Conservation (phyloP, 2,888 invertebrate species). For the Philaethria dido region DNA sequence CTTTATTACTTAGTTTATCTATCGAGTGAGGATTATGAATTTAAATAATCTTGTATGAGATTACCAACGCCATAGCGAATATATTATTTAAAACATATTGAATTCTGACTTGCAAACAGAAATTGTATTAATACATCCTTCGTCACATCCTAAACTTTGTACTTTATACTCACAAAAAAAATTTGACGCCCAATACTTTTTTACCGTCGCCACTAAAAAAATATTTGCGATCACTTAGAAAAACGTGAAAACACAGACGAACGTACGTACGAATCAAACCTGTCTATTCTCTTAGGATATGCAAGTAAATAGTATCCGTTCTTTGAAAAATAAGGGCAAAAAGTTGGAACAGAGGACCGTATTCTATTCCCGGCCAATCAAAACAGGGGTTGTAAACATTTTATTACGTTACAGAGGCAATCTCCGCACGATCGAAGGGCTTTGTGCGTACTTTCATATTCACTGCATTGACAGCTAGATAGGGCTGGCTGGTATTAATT, state of each 20-base stretch:
- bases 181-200: not conserved
- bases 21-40: no score
- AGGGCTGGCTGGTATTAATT: slow-evolving; percentile 29
- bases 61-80: no score
- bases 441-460: slow-evolving; percentile 65
- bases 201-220: not conserved
- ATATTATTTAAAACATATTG: no score
- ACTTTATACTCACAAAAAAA: not conserved
- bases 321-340: slow-evolving; percentile 28
- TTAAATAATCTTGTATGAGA: no score
- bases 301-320: slow-evolving; percentile 27
- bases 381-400: slow-evolving; percentile 49
- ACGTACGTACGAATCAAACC: not conserved
- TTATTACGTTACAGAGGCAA: slow-evolving; percentile 56
- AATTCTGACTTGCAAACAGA: no score
- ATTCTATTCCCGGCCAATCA: slow-evolving; percentile 38
- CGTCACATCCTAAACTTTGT: not conserved
- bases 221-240: not conserved
- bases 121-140: no score
- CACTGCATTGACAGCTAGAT: slow-evolving; percentile 63
- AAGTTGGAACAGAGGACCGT: slow-evolving; percentile 21
- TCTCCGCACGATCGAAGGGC: slow-evolving; percentile 62
- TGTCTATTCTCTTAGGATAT: slow-evolving; percentile 17
- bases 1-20: no score
- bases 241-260: slow-evolving; percentile 14